phyloP scores from a whole-genome alignment of 2,113 vertebrate species.

The Neomonachus schauinslandi region DNA sequence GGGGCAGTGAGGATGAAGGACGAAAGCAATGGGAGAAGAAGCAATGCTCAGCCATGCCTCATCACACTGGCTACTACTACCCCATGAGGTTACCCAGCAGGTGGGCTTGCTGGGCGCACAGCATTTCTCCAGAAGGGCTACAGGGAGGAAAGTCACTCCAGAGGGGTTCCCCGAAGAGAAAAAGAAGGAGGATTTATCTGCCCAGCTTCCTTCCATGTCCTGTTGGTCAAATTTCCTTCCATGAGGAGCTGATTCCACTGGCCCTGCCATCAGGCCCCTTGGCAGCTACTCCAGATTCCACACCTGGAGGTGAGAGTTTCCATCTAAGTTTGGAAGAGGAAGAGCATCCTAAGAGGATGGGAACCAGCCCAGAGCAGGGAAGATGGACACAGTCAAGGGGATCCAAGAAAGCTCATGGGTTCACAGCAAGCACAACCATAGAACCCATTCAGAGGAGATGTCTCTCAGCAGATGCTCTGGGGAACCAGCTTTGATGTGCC shows the following conservation, averaged over 20 bases:
- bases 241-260: rapidly evolving
- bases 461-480: background rate
- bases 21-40: rapidly evolving
- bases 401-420: background rate
- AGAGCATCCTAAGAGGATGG: background rate
- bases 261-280: background rate
- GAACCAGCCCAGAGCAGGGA: background rate
- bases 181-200: background rate
- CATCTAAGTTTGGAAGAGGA: background rate
- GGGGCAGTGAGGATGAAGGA: background rate
- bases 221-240: background rate
- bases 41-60: rapidly evolving
- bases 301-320: background rate
- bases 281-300: background rate
- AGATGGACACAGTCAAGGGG: background rate
- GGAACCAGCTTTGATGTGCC: background rate
- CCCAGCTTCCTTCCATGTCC: background rate
- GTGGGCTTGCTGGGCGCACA: background rate
- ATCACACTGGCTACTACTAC: rapidly evolving
- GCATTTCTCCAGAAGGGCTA: background rate
- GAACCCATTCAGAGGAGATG: background rate
- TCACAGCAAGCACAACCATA: background rate
- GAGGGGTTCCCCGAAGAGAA: background rate
- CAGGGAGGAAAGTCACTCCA: background rate
- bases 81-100: rapidly evolving